Percentiles rank a stretch among this genome's conserved stretches.
Conservation (phyloP, 2,888 invertebrate genomes). For the Eilema griseolum region DNA sequence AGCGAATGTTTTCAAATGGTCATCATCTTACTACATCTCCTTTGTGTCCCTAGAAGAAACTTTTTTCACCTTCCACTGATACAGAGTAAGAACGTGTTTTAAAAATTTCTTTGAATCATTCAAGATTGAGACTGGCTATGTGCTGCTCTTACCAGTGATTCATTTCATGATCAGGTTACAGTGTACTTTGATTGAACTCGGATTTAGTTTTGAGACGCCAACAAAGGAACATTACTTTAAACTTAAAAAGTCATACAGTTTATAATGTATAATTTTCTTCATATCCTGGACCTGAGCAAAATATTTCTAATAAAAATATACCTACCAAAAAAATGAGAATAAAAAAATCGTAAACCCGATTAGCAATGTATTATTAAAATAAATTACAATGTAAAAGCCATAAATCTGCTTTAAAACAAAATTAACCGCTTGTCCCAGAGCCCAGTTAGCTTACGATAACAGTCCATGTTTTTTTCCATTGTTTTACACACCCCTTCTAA, state of each 20-base stretch:
- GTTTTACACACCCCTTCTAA: slow-evolving; percentile 76
- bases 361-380: slow-evolving; percentile 33
- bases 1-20: neutral
- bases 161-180: no score
- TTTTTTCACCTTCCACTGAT: neutral
- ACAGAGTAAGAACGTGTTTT: neutral
- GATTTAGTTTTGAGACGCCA: neutral
- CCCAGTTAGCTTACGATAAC: slow-evolving; percentile 78
- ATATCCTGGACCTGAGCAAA: neutral
- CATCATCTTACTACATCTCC: neutral
- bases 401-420: slow-evolving; percentile 78
- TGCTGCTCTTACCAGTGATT: no score
- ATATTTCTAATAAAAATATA: neutral
- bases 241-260: neutral
- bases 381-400: slow-evolving; percentile 54
- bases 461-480: slow-evolving; percentile 72
- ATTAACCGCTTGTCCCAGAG: slow-evolving; percentile 81
- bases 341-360: slow-evolving; percentile 12
- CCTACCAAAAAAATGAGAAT: slow-evolving; percentile 7
- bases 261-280: neutral
- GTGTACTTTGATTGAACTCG: neutral
- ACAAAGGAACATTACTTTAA: no score
- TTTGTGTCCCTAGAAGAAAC: neutral
- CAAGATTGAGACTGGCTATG: neutral
- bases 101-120: neutral